A percentile compares a stretch with the other conserved stretches of the same genome.
Conservation (phyloP, 2,113 vertebrate genomes). For the Heterotis niloticus region DNA sequence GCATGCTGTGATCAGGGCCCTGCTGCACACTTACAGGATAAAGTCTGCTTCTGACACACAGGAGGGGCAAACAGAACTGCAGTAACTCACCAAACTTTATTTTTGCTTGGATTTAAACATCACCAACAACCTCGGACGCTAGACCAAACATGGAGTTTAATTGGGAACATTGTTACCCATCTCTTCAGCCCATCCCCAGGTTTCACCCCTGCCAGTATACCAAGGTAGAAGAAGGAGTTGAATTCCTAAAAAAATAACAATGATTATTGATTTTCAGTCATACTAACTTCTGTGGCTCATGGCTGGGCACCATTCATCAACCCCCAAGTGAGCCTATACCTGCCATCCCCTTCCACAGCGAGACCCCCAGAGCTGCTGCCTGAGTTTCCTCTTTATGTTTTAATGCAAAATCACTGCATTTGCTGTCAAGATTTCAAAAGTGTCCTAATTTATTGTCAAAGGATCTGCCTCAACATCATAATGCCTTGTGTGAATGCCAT, state of each 20-base stretch:
- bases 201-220: no score
- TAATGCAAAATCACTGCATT: constrained; percentile 34
- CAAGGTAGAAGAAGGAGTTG: not conserved
- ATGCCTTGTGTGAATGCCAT: constrained; percentile 18
- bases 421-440: constrained; percentile 23
- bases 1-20: not conserved
- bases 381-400: constrained; percentile 34
- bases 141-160: no score
- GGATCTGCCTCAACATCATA: constrained; percentile 14
- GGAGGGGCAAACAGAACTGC: not conserved
- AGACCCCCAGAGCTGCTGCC: constrained; percentile 9
- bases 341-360: not conserved
- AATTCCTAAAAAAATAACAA: not conserved
- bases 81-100: not conserved
- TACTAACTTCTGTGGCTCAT: not conserved
- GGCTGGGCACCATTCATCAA: constrained; percentile 31
- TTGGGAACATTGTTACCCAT: not conserved
- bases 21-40: not conserved
- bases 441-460: constrained; percentile 27
- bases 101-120: not conserved
- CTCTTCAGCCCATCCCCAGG: no score
- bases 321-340: constrained; percentile 15
- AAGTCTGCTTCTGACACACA: not conserved
- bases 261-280: constrained; percentile 1
- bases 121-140: not conserved